phyloP scores from a whole-genome alignment of 1,140 invertebrate species.

The Drosophila mauritiana region DNA sequence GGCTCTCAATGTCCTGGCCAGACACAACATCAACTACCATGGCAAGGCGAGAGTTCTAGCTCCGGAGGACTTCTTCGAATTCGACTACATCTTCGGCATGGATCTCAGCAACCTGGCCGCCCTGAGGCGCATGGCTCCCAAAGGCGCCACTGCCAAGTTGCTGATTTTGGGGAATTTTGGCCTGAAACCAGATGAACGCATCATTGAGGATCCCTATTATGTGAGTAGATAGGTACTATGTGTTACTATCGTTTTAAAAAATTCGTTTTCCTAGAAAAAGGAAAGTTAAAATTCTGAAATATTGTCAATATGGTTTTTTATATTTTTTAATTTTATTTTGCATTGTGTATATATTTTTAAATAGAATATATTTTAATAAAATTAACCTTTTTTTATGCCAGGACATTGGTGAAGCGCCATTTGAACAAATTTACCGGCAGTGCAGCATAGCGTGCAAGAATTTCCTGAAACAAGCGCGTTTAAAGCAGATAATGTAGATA shows the following conservation, averaged over 20 bases:
- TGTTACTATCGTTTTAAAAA: too few relatives aligned
- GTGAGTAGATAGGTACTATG: conserved; percentile 83
- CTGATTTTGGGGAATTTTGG: conserved; percentile 92
- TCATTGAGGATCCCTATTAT: conserved; percentile 95
- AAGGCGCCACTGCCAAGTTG: conserved; percentile 88
- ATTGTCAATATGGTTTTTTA: too few relatives aligned
- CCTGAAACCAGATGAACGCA: conserved; percentile 88
- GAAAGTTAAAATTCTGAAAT: too few relatives aligned
- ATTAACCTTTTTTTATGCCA: conserved; percentile 64
- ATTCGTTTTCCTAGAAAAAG: too few relatives aligned
- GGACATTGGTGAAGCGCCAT: conserved; percentile 87
- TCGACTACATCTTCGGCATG: conserved; percentile 96
- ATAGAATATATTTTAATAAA: neutral
- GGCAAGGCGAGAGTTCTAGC: conserved; percentile 90
- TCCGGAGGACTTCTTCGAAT: conserved; percentile 89
- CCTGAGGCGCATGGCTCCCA: conserved; percentile 87
- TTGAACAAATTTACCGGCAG: conserved; percentile 90
- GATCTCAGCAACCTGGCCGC: conserved; percentile 91
- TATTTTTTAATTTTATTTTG: too few relatives aligned
- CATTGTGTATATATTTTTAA: too few relatives aligned
- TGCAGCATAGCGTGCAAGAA: conserved; percentile 87
- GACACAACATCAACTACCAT: conserved; percentile 89
- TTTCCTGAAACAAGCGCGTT: conserved; percentile 86
- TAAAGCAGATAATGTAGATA: conserved; percentile 44
- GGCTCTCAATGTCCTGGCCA: conserved; percentile 89